Percentiles rank a stretch among this genome's conserved stretches.
These are phyloP conservation scores for Campoletis raptor DNA, from an alignment of 2,888 invertebrate species.

Conservation along the genomic window DNA sequence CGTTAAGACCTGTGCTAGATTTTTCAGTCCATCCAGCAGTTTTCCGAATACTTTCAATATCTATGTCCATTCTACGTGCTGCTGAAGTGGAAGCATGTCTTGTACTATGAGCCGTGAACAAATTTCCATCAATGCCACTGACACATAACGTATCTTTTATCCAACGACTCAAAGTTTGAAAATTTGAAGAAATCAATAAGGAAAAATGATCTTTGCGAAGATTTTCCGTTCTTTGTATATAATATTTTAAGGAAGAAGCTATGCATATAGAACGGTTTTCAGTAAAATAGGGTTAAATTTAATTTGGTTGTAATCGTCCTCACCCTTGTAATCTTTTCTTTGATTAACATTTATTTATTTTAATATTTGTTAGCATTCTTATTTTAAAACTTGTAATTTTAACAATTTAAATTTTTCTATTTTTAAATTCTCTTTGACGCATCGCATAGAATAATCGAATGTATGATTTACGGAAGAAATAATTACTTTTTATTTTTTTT, in stretches of 20 bases:
- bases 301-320: no score
- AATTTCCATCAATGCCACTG: slow-evolving; percentile 51
- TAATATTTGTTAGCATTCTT: no score
- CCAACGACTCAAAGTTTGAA: slow-evolving; percentile 46
- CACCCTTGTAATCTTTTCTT: no score
- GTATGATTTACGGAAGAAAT: no score
- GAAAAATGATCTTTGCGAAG: slow-evolving; percentile 1
- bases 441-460: no score
- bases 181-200: no score
- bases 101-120: slow-evolving; percentile 62
- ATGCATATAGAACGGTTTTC: slow-evolving; percentile 33
- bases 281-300: slow-evolving; percentile 37
- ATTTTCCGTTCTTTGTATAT: slow-evolving; percentile 35
- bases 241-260: slow-evolving; percentile 24
- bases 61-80: slow-evolving; percentile 25
- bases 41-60: slow-evolving; percentile 37
- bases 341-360: no score
- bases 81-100: slow-evolving; percentile 59
- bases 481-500: no score
- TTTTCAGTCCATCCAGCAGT: slow-evolving; percentile 44
- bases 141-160: slow-evolving; percentile 40
- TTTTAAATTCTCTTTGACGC: no score
- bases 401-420: no score
- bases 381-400: no score
- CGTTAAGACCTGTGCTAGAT: slow-evolving; percentile 1